Base-by-base conservation (phyloP, 2,888 invertebrate genomes). In the Copidosoma aretas region DNA sequence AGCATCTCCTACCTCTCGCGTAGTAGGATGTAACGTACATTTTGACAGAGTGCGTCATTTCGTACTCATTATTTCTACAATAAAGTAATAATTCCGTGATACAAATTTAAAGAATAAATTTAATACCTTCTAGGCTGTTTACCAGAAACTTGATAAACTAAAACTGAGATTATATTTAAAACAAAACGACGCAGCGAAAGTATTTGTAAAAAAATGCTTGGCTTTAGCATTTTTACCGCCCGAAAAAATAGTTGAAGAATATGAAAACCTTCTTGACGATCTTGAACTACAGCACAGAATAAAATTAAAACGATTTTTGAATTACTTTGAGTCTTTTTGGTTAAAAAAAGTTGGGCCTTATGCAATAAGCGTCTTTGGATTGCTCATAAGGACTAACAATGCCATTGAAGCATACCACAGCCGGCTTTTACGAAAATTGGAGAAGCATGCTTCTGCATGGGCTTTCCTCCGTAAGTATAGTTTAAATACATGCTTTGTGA, bases 21-120 rank as follows among this genome's bases (percentile, higher is more conserved):
- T 58, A 3, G 58, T 43, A 14, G 58, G 58, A 1, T 58, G 58
- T 19, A 58, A 58, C 39, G 43, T 41, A 4, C 58, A 58, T 15
- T 58, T 43, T 58, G 58, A 58, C 12, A 1, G 58, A 12, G 58
- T 58, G 41, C 12, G 58, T 21, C 17, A 46, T 46, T 46, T 46
- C 17, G 14, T 46, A 46, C 14, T 8, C 4, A 46, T 46, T 46
- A 8, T 32, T 32, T 32, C 32, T 32, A 32, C 3, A 32, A 32
- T 3, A 32, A 32, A 32, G 32, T 32, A 32, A 32, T 32, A 32
- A 32, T 32, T 32, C 8, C 8, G 32, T 32, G 8, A 8, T 32
- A 5, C 32, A 3, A 5, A 32, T 32, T 32, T 32, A 32, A 32
- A 32, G 17, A 12, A 46, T 8, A 46, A 46, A 46, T 46, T 46